phyloP scores from a whole-genome alignment of 1,140 invertebrate genomes.

The Brevipalpus yothersi region DNA sequence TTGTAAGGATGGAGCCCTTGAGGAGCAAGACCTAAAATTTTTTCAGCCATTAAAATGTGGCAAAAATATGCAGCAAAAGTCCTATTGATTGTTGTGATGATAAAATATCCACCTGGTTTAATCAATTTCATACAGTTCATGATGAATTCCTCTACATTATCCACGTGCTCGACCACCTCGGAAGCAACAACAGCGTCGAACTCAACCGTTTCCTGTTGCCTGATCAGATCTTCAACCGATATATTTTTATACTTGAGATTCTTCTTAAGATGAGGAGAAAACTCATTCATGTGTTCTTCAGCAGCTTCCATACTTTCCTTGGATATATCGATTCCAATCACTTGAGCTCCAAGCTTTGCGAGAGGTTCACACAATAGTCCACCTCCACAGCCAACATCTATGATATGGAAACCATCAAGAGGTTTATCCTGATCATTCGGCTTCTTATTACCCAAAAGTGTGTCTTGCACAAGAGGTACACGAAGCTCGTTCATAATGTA shows the following conservation, averaged over 20 bases:
- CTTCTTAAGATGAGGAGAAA: neutral
- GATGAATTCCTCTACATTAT: conserved; percentile 46
- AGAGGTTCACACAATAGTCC: conserved; percentile 52
- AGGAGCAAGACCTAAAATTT: conserved; percentile 42
- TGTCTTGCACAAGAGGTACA: conserved; percentile 39
- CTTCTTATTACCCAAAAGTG: neutral
- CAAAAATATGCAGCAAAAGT: conserved; percentile 43
- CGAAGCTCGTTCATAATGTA: conserved; percentile 29
- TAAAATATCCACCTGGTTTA: conserved; percentile 55
- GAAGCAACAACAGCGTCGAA: conserved; percentile 67
- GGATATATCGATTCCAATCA: conserved; percentile 60
- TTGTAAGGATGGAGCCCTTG: conserved; percentile 68
- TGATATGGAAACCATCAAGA: conserved; percentile 35
- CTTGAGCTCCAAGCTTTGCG: conserved; percentile 44
- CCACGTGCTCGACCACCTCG: conserved; percentile 79
- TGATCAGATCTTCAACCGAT: conserved; percentile 31
- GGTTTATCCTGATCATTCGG: conserved; percentile 22
- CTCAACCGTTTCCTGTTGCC: conserved; percentile 16
- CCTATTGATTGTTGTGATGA: conserved; percentile 74
- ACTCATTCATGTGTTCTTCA: neutral
- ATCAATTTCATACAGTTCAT: conserved; percentile 37
- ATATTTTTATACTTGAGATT: conserved; percentile 14
- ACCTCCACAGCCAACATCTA: conserved; percentile 75
- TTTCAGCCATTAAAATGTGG: conserved; percentile 48
- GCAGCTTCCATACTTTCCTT: neutral